These are phyloP conservation scores for Drosophila suboccidentalis DNA, from an alignment of 2,888 invertebrate genomes.

Conservation along the genomic window DNA sequence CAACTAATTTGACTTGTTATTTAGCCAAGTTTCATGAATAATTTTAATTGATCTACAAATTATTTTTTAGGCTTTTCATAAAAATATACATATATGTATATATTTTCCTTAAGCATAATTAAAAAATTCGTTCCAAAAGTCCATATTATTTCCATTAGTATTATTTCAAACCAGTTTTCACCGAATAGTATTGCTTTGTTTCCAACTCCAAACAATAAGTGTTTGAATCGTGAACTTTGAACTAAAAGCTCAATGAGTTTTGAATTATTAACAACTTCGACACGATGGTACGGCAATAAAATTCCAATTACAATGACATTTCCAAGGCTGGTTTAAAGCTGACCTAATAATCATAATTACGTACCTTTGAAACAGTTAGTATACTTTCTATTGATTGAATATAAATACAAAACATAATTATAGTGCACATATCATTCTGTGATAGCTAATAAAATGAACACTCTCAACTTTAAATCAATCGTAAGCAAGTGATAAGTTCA, in stretches of 20 bases:
- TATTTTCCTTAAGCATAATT: too few species aligned
- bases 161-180: too few species aligned
- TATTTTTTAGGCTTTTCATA: too few species aligned
- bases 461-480: too few species aligned
- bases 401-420: neutral
- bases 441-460: conserved; percentile 5
- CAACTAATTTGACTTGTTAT: too few species aligned
- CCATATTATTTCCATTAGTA: too few species aligned
- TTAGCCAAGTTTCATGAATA: too few species aligned
- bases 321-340: neutral
- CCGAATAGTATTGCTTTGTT: too few species aligned
- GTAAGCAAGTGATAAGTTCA: conserved; percentile 27
- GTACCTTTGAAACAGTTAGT: too few species aligned
- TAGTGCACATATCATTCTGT: neutral
- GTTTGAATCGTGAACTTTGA: neutral
- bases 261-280: neutral
- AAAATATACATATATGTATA: too few species aligned
- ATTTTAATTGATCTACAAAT: too few species aligned
- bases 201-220: neutral
- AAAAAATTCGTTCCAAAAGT: too few species aligned
- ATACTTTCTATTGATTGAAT: neutral
- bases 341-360: neutral
- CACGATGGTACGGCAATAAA: neutral
- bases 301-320: neutral
- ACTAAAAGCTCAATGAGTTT: neutral